Evolutionary conservation across 2,797 vertebrate genomes (phyloP).

Genomic region (Enoplosus armatus): DNA sequence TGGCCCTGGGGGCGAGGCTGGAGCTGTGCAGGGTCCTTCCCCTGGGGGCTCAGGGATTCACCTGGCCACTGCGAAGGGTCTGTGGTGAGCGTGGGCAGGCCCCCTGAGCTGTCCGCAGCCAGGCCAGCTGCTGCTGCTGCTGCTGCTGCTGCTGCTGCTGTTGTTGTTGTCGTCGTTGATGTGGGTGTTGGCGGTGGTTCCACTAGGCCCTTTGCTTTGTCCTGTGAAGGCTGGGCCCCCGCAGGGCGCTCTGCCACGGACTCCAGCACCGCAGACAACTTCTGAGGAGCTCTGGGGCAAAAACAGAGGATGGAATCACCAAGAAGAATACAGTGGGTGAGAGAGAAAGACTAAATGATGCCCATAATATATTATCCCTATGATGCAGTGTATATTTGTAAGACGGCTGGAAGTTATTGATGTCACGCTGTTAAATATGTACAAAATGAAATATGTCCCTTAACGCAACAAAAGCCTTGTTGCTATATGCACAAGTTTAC

Average conservation of each 20-base stretch:
- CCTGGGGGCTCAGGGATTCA: conserved; percentile 37
- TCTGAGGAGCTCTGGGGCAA: conserved; percentile 69
- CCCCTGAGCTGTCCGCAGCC: conserved; percentile 17
- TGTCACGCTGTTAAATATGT: background rate
- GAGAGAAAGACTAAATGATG: background rate
- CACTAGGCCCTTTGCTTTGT: conserved; percentile 25
- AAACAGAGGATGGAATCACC: background rate
- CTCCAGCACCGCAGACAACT: conserved; percentile 65
- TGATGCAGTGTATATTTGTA: background rate
- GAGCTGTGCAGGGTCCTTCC: conserved; percentile 71
- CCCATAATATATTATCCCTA: too few relatives aligned
- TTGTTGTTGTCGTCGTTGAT: background rate
- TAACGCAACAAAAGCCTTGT: too few relatives aligned
- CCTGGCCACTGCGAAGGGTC: conserved; percentile 48
- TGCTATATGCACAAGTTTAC: too few relatives aligned
- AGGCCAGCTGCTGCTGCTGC: background rate
- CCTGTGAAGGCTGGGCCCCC: conserved; percentile 29
- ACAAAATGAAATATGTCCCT: too few relatives aligned
- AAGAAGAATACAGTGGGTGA: background rate
- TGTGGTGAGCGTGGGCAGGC: background rate
- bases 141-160: conserved; percentile 12
- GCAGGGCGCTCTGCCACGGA: conserved; percentile 51
- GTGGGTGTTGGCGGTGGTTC: conserved; percentile 25
- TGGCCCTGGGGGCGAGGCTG: conserved; percentile 70
- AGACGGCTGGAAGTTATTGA: background rate